Percentiles rank a stretch among this genome's conserved stretches.
Conservation (phyloP, 2,888 invertebrate species). For the Strigamia maritima region DNA sequence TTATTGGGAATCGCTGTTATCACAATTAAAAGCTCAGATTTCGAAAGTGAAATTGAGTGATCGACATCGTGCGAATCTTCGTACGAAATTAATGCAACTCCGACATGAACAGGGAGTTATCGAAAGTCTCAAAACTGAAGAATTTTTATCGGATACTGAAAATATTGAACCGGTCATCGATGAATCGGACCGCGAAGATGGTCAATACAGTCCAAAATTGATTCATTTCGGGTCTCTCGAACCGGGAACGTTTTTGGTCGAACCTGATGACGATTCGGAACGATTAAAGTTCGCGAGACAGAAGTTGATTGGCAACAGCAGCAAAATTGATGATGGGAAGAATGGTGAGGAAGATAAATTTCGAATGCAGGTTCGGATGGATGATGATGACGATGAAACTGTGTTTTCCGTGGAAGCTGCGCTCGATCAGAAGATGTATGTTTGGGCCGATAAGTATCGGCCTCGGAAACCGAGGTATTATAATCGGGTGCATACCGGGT, state of each 20-base stretch:
- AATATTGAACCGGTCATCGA: too few species aligned
- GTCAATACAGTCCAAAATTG: too few species aligned
- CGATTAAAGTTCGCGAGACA: constrained; percentile 67
- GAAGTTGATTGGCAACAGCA: constrained; percentile 61
- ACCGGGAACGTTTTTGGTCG: not conserved
- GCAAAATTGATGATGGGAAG: too few species aligned
- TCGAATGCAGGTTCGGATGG: constrained; percentile 70
- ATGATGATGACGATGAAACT: constrained; percentile 84
- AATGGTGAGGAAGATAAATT: too few species aligned
- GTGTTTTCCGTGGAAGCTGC: constrained; percentile 89
- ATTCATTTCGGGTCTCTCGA: too few species aligned
- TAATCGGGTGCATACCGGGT: constrained; percentile 79
- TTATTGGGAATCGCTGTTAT: constrained; percentile 95
- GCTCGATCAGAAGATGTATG: too few species aligned
- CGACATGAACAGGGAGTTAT: too few species aligned
- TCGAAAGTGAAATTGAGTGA: constrained; percentile 87
- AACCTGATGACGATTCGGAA: not conserved
- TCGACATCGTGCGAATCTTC: constrained; percentile 83
- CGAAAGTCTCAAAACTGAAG: too few species aligned
- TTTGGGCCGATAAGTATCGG: constrained; percentile 97
- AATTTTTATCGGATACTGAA: too few species aligned
- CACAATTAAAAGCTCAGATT: constrained; percentile 95
- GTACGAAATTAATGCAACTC: constrained; percentile 82
- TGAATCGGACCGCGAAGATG: too few species aligned
- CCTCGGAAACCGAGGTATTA: constrained; percentile 97